Evolutionary conservation across 2,888 invertebrate genomes (phyloP), one percentile per base, ranked within the genome.

Genomic region (Malthinus flaveolus): DNA sequence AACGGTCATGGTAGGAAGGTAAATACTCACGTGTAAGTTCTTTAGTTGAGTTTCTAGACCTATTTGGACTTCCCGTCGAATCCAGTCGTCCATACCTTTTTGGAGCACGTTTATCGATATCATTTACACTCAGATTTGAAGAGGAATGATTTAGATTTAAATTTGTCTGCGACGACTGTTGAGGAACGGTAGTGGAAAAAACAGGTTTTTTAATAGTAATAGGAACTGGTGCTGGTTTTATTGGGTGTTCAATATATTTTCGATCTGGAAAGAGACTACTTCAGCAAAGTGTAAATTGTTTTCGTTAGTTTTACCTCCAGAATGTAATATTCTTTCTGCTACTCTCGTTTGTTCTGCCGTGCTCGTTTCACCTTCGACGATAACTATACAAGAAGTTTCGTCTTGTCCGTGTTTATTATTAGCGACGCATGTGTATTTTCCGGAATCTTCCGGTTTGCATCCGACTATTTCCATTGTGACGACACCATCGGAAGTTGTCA

Each of bases 381-480:
- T 95, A 58, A 97, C 93, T 68, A 95, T 94, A 78, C 96, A 96
- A 64, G 87, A 89, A 10, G 97, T 97, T 82, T 98, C 97, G 72
- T 97, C 97, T 32, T 89, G 88, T 70, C 99, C 99, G 75, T 97
- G 93, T 49, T 86, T 84, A 81, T 99, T 99, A 66, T 90, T 90
- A 11, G 99, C 98, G 33, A 91, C 85, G 79, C 98, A 98, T 39
- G 87, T 87, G 81, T 99, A 99, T 77, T 93, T 95, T 67, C 99
- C 99, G 63, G 96, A 95, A 82, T 99, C 99, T 58, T 90, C 90
- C 0, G 95, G 91, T 71, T 91, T 89, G 76, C 97, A 96, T 80
- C 95, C 94, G 66, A 93, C 86, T 70, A 99, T 96, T 83, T 99
- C 99, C 82, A 99, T 87, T 0, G 97, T 95, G 51, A 97, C 92